phyloP scores from a whole-genome alignment of 2,113 vertebrate genomes.

The Sitta europaea region DNA sequence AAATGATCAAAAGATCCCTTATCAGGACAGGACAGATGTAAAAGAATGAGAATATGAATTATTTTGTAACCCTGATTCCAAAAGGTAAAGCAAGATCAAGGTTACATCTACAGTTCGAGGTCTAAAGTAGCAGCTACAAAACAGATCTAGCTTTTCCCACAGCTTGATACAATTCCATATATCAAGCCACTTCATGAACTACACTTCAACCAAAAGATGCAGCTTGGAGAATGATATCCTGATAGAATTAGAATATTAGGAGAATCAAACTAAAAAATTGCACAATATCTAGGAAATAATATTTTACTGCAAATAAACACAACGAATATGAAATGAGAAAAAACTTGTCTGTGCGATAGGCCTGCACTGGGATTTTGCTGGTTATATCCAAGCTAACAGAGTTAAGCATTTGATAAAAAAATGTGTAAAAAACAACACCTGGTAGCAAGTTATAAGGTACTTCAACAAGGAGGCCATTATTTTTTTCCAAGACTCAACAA shows the following conservation, averaged over 20 bases:
- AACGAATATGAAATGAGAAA: not conserved
- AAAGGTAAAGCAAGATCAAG: not conserved
- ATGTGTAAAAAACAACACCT: accelerated
- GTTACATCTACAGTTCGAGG: not conserved
- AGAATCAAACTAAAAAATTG: not conserved
- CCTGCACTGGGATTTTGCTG: not conserved
- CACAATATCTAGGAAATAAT: not conserved
- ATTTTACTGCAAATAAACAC: not conserved
- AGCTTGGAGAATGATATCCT: not conserved
- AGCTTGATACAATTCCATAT: not conserved
- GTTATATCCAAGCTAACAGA: not conserved
- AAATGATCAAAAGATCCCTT: not conserved
- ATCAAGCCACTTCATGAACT: not conserved
- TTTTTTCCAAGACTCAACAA: not conserved
- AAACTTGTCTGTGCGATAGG: not conserved
- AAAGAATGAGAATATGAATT: not conserved
- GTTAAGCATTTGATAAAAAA: not conserved
- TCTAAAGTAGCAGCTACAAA: not conserved
- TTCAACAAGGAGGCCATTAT: not conserved
- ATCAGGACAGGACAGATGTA: not conserved
- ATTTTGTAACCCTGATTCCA: not conserved
- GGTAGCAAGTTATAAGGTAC: not conserved
- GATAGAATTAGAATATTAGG: not conserved
- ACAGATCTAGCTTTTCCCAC: not conserved
- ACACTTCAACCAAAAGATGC: not conserved